Base-by-base conservation (phyloP, 2,888 invertebrate genomes). In the Pristionchus fissidentatus region DNA sequence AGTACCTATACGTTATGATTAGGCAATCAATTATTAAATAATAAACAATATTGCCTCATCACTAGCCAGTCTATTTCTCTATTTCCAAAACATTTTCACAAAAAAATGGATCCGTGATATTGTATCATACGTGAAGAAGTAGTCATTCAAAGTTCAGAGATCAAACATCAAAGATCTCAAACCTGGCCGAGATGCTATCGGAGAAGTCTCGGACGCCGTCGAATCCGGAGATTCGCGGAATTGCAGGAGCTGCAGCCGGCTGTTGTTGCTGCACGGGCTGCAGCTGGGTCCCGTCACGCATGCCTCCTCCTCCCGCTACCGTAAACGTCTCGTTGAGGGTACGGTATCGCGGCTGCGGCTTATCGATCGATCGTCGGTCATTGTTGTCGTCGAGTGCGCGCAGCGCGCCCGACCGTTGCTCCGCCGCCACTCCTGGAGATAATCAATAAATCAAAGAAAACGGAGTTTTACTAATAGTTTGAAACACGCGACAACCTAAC, bases 121-220 rank as follows among this genome's bases (percentile, higher is more conserved):
- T n/a, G n/a, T n/a, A n/a, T n/a, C n/a, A n/a, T n/a, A n/a, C n/a
- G n/a, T n/a, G n/a, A n/a, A n/a, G n/a, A n/a, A n/a, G n/a, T 49
- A 49, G 49, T 49, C 49, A 49, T n/a, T n/a, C n/a, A 49, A 49
- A 15, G 66, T 32, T 66, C 8, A 35, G 29, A 62, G 62, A 10
- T 29, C 62, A 62, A 4, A 62, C 26, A 62, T 62, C 62, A 62
- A 62, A 32, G 62, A 62, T 46, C 46, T 19, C 49, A 49, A 15
- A 79, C 79, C 79, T 79, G 38, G 55, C 79, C 19, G 55, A 57
- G 4, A 57, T 15, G 0, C 43, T 4, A 29, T 81, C 80, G 32
- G 80, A 81, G 62, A 19, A 81, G 5, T 81, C 80, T 0, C 80
- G 43, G 46, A 81, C 46, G 32, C 62, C 80, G 43, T 46, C 80